Evolutionary conservation across 2,888 invertebrate species (phyloP).

Genomic region (Slavum lentiscoides): DNA sequence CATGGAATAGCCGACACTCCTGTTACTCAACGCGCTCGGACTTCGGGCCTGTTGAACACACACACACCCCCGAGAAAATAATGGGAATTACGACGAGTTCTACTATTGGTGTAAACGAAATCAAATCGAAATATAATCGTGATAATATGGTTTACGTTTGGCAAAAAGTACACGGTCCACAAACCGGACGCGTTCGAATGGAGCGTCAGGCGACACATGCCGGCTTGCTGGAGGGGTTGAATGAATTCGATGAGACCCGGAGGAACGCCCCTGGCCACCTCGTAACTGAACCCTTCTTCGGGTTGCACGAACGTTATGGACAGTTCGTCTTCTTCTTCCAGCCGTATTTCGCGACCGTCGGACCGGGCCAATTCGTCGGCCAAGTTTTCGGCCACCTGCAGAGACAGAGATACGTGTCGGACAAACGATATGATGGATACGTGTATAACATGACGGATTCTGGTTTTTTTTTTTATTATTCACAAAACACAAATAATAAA

Average conservation of each 20-base stretch:
- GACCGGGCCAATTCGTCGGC: slow-evolving; percentile 89
- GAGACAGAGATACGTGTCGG: neutral
- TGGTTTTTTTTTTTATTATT: too few relatives aligned
- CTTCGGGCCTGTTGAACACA: slow-evolving; percentile 63
- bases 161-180: slow-evolving; percentile 83
- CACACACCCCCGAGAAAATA: neutral
- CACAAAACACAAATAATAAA: too few relatives aligned
- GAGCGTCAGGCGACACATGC: slow-evolving; percentile 85
- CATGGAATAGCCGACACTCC: slow-evolving; percentile 63
- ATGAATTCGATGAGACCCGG: slow-evolving; percentile 85
- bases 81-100: neutral
- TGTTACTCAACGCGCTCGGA: slow-evolving; percentile 69
- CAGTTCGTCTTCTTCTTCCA: slow-evolving; percentile 91
- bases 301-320: slow-evolving; percentile 90
- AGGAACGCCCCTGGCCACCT: slow-evolving; percentile 91
- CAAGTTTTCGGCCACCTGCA: slow-evolving; percentile 78
- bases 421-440: neutral
- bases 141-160: slow-evolving; percentile 22
- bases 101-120: neutral
- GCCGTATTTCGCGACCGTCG: slow-evolving; percentile 81
- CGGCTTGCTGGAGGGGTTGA: slow-evolving; percentile 79
- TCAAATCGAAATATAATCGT: too few relatives aligned
- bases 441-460: too few relatives aligned
- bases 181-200: slow-evolving; percentile 89
- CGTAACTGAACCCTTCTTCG: slow-evolving; percentile 97